Conservation (phyloP, 2,113 vertebrate species). For the Menura novaehollandiae region DNA sequence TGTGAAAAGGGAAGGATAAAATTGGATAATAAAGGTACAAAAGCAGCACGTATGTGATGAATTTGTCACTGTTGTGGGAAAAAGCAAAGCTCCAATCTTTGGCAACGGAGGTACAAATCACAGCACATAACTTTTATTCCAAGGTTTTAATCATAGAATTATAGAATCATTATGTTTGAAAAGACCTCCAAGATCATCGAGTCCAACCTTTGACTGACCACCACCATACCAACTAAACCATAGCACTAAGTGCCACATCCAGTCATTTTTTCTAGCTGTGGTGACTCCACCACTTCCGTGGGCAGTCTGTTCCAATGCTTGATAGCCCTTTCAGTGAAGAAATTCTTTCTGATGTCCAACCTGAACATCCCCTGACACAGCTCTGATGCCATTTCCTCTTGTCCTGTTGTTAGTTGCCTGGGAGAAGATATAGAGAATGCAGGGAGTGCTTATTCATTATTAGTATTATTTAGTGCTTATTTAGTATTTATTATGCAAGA, state of each 20-base stretch:
- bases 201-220: background rate
- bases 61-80: background rate
- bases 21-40: background rate
- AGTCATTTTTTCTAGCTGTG: background rate
- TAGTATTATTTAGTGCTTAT: too few relatives aligned
- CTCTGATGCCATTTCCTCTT: background rate
- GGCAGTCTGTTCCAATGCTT: background rate
- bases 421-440: background rate
- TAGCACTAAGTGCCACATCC: too few relatives aligned
- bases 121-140: background rate
- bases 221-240: background rate
- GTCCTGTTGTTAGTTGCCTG: background rate
- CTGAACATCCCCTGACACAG: background rate
- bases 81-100: background rate
- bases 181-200: background rate
- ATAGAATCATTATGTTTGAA: background rate
- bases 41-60: background rate
- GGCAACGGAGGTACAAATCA: background rate
- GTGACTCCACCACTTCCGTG: background rate
- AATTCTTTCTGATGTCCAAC: background rate
- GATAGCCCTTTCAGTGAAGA: background rate
- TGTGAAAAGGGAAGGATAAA: background rate
- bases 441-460: background rate
- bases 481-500: background rate
- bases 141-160: background rate